A percentile compares a stretch with the other conserved stretches of the same genome.
These are phyloP conservation scores for Anomalospiza imberbis DNA, from an alignment of 2,797 vertebrate species.

Conservation along the genomic window DNA sequence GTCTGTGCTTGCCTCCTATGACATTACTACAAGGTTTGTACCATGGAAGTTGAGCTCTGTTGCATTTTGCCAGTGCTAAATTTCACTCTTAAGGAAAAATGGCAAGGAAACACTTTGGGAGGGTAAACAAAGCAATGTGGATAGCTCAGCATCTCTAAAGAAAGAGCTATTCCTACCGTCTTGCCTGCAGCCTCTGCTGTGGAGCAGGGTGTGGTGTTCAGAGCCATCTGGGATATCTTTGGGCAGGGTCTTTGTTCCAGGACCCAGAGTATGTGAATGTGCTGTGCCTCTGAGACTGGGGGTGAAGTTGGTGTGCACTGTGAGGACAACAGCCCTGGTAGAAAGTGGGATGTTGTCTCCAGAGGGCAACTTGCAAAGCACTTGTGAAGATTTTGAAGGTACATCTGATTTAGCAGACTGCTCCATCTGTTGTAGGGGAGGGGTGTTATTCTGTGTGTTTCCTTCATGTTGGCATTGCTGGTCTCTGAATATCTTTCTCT, in stretches of 20 bases:
- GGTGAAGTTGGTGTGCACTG: background rate
- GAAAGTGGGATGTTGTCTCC: background rate
- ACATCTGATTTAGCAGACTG: background rate
- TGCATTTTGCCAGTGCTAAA: background rate
- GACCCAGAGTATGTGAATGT: fast-evolving
- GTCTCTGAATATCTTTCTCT: background rate
- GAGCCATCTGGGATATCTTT: background rate
- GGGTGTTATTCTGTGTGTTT: background rate
- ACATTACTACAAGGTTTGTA: background rate
- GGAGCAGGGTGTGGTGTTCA: background rate
- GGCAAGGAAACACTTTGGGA: background rate
- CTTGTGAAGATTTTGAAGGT: background rate
- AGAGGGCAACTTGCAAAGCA: background rate
- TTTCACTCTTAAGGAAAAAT: background rate
- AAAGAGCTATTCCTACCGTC: background rate
- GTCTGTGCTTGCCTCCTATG: background rate
- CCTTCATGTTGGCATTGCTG: background rate
- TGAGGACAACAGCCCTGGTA: background rate
- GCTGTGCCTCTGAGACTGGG: background rate
- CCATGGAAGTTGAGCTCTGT: background rate
- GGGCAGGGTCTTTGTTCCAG: background rate
- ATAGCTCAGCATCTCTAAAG: background rate
- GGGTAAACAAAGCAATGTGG: background rate
- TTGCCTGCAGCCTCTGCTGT: background rate
- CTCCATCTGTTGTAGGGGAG: background rate